Evolutionary conservation across 2,888 invertebrate species (phyloP).

Genomic region (Kuschelorhynchus macadamiae): DNA sequence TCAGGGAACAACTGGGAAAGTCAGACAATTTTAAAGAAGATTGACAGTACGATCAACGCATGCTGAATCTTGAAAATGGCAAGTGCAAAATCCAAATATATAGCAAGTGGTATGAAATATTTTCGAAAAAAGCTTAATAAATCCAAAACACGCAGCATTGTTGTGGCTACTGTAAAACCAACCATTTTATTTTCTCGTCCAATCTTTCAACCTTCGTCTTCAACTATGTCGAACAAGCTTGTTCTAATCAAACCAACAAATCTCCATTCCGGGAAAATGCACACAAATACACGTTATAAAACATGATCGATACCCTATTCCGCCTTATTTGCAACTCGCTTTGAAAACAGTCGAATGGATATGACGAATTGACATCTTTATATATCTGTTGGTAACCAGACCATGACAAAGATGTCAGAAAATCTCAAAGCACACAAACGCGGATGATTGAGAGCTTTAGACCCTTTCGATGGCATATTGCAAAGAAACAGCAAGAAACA

Average conservation of each 20-base stretch:
- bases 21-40: too few relatives aligned
- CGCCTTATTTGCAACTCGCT: constrained; percentile 26
- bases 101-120: too few relatives aligned
- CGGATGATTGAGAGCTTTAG: constrained; percentile 36
- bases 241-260: constrained; percentile 31
- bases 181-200: too few relatives aligned
- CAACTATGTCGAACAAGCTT: constrained; percentile 4
- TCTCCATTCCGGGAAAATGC: constrained; percentile 30
- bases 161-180: too few relatives aligned
- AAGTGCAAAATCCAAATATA: too few relatives aligned
- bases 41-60: too few relatives aligned
- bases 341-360: constrained; percentile 10
- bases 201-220: too few relatives aligned
- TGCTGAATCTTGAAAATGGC: too few relatives aligned
- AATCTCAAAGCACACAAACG: constrained; percentile 30
- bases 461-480: constrained; percentile 29
- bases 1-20: too few relatives aligned
- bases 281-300: constrained; percentile 21
- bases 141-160: too few relatives aligned
- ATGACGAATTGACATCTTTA: constrained; percentile 44
- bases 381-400: constrained; percentile 31
- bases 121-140: too few relatives aligned
- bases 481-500: constrained; percentile 21
- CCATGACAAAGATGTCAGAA: constrained; percentile 36
- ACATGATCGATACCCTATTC: constrained; percentile 35